Evolutionary conservation across 2,888 invertebrate genomes (phyloP), one percentile per base, ranked within the genome.

Genomic region (Protodeltote pygarga): DNA sequence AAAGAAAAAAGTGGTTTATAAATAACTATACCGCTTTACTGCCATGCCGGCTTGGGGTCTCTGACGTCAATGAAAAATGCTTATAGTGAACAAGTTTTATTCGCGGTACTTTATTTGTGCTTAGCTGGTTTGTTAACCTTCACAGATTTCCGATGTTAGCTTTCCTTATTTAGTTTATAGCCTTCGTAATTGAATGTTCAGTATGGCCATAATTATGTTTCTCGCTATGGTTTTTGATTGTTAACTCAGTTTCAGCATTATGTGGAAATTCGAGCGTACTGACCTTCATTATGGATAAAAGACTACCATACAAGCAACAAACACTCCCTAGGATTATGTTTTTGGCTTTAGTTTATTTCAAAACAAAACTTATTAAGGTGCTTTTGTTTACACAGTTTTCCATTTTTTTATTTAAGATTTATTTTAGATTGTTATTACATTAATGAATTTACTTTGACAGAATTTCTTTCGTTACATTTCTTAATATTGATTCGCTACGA

Each of bases 151-250:
- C 70, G 63, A 76, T 71, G 58, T 71, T 67, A 75, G 62, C 72
- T 75, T 75, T 76, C 71, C 75, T 75, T 72, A 62, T 75, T 73
- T 69, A 71, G 62, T 64, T 66, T 62, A 48, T 65, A 65, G 55
- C 71, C 71, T 75, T 70, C 65, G 24, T 62, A 59, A 60, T 41
- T 46, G 38, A 48, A 46, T 42, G 51, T 57, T 48, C 38, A 41
- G 33, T 21, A 27, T 13, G 44, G 25, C 42, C 20, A 50, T 44
- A 27, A 33, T 24, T 38, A 57, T 25, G 29, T 27, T 11, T 37
- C 24, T 40, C 25, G 33, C 40, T 31, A 45, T 41, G 27, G 8
- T 29, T 44, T 40, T 58, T 33, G 11, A 41, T 52, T 13, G 28
- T 33, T 29, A 48, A 9, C 13, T 55, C 9, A 19, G 31, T 45